Percentiles rank a stretch among this genome's conserved stretches.
Evolutionary conservation across 2,797 vertebrate species (phyloP).

Genomic region (Halcyon chelicuti): DNA sequence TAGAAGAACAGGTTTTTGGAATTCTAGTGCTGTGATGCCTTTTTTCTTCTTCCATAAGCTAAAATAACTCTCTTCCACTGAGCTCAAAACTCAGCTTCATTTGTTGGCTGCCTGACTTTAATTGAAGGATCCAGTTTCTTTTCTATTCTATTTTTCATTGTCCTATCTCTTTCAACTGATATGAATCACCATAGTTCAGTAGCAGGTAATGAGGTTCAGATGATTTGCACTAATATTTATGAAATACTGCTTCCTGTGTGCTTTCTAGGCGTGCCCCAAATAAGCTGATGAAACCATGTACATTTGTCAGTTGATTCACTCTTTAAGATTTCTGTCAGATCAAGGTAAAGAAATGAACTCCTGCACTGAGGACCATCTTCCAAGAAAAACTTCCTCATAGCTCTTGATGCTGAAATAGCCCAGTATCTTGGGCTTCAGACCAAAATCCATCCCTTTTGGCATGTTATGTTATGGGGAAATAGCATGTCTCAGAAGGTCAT

Average conservation of each 20-base stretch:
- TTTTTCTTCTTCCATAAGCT: not conserved
- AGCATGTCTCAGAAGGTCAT: not conserved
- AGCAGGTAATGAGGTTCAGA: not conserved
- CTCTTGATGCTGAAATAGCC: not conserved
- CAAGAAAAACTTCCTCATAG: not conserved
- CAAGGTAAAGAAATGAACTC: not conserved
- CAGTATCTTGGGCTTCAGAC: not conserved
- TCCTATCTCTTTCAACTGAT: not conserved
- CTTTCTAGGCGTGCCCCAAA: not conserved
- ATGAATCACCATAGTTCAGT: not conserved
- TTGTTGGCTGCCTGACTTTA: not conserved
- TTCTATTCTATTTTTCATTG: not conserved
- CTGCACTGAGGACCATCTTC: not conserved
- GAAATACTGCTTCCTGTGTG: not conserved
- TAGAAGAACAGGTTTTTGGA: slow-evolving; percentile 23
- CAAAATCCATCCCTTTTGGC: not conserved
- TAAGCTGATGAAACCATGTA: not conserved
- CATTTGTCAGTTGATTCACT: not conserved
- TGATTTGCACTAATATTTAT: not conserved
- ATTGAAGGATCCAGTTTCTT: not conserved
- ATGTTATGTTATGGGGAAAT: not conserved
- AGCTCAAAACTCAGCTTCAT: not conserved
- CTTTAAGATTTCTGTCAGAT: not conserved
- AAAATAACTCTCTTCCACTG: not conserved
- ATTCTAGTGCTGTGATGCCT: not conserved